phyloP scores from a whole-genome alignment of 2,888 invertebrate species.

The Glaucopsyche alexis region DNA sequence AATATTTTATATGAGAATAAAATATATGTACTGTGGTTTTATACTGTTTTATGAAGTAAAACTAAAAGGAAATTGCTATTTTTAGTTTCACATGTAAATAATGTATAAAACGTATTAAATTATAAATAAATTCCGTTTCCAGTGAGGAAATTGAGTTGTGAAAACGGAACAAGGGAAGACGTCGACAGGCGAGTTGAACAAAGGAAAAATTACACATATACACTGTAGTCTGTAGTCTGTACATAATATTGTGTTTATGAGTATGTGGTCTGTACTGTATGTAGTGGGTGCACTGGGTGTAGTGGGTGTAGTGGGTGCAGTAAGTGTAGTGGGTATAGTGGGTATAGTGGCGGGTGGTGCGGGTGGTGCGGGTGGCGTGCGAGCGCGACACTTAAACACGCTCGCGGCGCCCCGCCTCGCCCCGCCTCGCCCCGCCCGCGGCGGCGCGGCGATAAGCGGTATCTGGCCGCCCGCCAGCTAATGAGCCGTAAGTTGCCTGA shows the following conservation, averaged over 20 bases:
- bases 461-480: slow-evolving; percentile 33
- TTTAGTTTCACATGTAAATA: too few relatives aligned
- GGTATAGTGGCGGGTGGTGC: slow-evolving; percentile 39
- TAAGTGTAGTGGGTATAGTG: slow-evolving; percentile 31
- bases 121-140: too few relatives aligned
- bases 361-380: slow-evolving; percentile 43
- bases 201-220: neutral
- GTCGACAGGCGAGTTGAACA: neutral
- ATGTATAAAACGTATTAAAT: too few relatives aligned
- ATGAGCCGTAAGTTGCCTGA: neutral
- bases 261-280: neutral
- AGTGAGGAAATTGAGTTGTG: too few relatives aligned
- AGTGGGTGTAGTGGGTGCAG: slow-evolving; percentile 25
- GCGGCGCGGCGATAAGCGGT: slow-evolving; percentile 39
- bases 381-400: slow-evolving; percentile 62
- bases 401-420: slow-evolving; percentile 57
- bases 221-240: neutral
- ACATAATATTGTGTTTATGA: neutral
- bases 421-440: slow-evolving; percentile 49
- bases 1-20: too few relatives aligned
- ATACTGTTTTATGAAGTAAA: too few relatives aligned
- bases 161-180: too few relatives aligned
- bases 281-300: slow-evolving; percentile 14
- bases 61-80: too few relatives aligned
- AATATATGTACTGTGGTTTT: too few relatives aligned